phyloP scores from a whole-genome alignment of 64 coral and sea anemone genomes.

The Dendrophyllia cribrosa region DNA sequence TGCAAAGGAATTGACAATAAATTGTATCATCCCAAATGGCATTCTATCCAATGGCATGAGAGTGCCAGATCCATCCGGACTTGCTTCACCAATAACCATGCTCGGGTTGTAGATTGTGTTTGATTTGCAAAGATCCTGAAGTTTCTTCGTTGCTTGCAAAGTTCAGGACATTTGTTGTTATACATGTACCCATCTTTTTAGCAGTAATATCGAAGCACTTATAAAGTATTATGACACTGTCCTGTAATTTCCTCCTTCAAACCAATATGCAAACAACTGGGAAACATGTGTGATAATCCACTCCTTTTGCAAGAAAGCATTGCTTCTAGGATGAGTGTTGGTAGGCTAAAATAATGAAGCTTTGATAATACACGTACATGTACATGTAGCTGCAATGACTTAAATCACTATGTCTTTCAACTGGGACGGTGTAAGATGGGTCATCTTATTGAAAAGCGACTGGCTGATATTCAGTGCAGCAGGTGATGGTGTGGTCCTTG shows the following conservation, averaged over 20 bases:
- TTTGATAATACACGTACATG: no score
- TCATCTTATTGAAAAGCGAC: conserved; percentile 10
- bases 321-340: not conserved
- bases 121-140: not conserved
- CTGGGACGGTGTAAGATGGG: not conserved
- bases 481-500: not conserved
- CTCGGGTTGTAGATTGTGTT: not conserved
- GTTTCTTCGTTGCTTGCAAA: not conserved
- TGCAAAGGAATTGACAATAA: not conserved
- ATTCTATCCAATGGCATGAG: not conserved
- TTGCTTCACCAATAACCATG: not conserved
- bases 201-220: not conserved
- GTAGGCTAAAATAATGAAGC: not conserved
- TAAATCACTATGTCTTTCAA: not conserved
- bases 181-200: not conserved
- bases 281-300: not conserved
- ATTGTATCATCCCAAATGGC: not conserved
- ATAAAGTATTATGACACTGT: not conserved
- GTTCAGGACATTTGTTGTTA: not conserved
- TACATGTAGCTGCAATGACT: conserved; percentile 9
- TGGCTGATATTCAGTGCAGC: not conserved
- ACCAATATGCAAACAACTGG: not conserved
- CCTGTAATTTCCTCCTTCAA: not conserved
- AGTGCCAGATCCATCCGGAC: not conserved
- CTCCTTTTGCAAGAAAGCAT: not conserved